Evolutionary conservation across 37 sponge, comb jelly and placozoan species (phyloP).

Genomic region (Ephydatia muelleri): DNA sequence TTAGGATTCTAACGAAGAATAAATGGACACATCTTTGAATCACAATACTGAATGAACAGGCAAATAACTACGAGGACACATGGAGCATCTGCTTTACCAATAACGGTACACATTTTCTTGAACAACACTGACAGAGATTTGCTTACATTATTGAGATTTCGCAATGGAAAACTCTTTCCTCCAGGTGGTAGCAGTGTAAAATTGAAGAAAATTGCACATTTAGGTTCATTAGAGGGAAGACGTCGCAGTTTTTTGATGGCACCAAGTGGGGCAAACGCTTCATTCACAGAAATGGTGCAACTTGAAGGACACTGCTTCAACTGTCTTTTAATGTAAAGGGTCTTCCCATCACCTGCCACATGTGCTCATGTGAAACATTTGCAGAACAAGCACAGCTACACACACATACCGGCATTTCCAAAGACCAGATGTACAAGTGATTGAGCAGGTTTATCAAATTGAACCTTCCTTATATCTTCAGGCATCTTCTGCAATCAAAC

Average conservation of each 20-base stretch:
- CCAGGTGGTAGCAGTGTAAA: constrained; percentile 79
- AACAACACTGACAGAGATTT: no score
- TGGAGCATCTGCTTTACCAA: no score
- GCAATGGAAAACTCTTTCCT: constrained; percentile 16
- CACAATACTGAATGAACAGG: no score
- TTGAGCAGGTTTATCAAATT: not conserved
- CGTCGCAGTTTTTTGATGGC: constrained; percentile 71
- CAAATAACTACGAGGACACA: no score
- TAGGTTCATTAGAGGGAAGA: constrained; percentile 30
- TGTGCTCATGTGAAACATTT: no score
- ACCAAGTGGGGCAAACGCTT: constrained; percentile 75
- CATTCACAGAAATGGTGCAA: constrained; percentile 79
- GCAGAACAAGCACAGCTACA: not conserved
- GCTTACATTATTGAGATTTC: no score
- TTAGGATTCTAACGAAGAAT: no score
- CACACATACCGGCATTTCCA: constrained; percentile 70
- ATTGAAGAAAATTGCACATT: constrained; percentile 80
- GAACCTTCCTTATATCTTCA: constrained; percentile 27
- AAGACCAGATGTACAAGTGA: constrained; percentile 58
- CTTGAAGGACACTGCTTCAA: constrained; percentile 9
- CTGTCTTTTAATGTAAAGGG: constrained; percentile 80
- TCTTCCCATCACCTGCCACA: constrained; percentile 85
- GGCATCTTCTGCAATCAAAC: not conserved
- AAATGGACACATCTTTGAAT: no score
- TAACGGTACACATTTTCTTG: no score